A percentile compares a stretch with the other conserved stretches of the same genome.
Evolutionary conservation across 2,797 vertebrate genomes (phyloP).

Genomic region (Neosilurus mollespiculum): DNA sequence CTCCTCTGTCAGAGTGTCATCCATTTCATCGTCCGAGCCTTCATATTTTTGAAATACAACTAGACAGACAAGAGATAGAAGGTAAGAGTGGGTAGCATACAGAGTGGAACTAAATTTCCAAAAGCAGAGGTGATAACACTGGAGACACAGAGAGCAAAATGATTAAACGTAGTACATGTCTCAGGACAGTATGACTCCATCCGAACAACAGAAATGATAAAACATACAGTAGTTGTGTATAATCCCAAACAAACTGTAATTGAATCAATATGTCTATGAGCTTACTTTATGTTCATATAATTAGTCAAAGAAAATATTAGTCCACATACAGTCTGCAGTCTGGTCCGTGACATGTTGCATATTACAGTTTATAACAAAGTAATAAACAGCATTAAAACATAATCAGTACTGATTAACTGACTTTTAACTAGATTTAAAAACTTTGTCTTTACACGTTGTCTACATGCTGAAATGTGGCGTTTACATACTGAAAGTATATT

Average conservation of each 20-base stretch:
- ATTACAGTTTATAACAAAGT: background rate
- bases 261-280: too few relatives aligned
- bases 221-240: background rate
- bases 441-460: background rate
- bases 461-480: too few relatives aligned
- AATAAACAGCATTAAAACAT: background rate
- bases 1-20: constrained; percentile 45
- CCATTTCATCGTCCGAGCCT: constrained; percentile 55
- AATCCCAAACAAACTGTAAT: too few relatives aligned
- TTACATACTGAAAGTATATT: background rate
- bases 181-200: background rate
- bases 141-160: background rate
- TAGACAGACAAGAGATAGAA: constrained; percentile 19
- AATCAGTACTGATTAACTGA: background rate
- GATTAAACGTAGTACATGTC: background rate
- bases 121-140: background rate
- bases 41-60: constrained; percentile 51
- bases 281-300: background rate
- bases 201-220: background rate
- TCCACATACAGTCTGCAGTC: background rate
- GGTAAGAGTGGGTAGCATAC: background rate
- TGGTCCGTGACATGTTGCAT: background rate
- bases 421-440: background rate
- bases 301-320: background rate
- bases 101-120: background rate